Evolutionary conservation across 1,140 invertebrate genomes (phyloP).

Genomic region (Plodia interpunctella): DNA sequence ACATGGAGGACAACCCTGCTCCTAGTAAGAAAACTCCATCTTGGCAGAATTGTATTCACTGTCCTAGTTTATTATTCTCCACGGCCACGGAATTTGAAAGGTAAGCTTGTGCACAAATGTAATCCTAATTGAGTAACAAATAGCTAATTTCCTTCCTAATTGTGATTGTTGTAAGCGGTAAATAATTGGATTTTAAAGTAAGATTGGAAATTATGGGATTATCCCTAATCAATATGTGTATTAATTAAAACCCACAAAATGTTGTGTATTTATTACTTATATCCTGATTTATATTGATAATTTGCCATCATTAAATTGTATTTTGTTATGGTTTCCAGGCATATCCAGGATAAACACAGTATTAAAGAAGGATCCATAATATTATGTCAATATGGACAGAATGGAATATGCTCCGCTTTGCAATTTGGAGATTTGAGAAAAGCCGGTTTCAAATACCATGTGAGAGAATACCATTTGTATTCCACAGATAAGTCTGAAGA

Average conservation of each 20-base stretch:
- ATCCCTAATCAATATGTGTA: no score
- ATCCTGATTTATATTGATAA: no score
- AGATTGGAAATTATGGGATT: no score
- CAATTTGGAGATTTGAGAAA: conserved; percentile 93
- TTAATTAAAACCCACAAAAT: no score
- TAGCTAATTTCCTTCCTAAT: no score
- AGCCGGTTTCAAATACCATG: conserved; percentile 92
- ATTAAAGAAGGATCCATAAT: conserved; percentile 92
- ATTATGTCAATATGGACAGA: conserved; percentile 93
- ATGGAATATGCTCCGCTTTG: conserved; percentile 90
- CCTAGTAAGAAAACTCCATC: conserved; percentile 52
- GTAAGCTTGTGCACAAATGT: conserved; percentile 39
- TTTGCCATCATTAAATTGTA: no score
- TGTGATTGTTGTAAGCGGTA: no score
- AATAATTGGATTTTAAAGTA: no score
- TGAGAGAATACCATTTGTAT: conserved; percentile 87
- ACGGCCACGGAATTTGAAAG: conserved; percentile 75
- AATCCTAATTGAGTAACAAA: neutral
- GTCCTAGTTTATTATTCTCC: conserved; percentile 76
- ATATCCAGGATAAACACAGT: conserved; percentile 89
- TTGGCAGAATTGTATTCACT: conserved; percentile 78
- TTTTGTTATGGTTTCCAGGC: conserved; percentile 73
- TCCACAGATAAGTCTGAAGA: conserved; percentile 78
- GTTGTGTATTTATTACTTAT: no score
- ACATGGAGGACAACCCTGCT: conserved; percentile 65